phyloP scores from a whole-genome alignment of 30 jellyfish, hydroid and myxozoan genomes.

The Hydra vulgaris region DNA sequence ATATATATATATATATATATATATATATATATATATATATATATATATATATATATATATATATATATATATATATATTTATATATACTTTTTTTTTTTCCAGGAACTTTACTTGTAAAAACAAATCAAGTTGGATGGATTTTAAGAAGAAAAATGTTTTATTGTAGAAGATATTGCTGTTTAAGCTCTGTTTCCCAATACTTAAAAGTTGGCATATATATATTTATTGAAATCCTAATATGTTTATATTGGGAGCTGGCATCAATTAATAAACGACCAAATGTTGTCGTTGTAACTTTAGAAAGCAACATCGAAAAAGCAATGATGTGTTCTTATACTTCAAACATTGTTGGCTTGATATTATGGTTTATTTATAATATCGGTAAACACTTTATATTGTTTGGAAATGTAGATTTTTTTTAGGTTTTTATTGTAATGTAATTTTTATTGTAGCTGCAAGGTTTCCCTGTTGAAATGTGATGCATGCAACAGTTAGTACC shows the following conservation, averaged over 20 bases:
- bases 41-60: too few species aligned
- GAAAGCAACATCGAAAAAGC: slow-evolving; percentile 3
- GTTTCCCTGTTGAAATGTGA: too few species aligned
- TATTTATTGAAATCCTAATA: slow-evolving; percentile 33
- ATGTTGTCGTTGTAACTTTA: neutral
- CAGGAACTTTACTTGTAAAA: slow-evolving; percentile 67
- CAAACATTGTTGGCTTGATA: slow-evolving; percentile 41
- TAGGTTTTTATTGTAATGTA: too few species aligned
- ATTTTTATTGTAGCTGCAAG: too few species aligned
- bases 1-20: too few species aligned
- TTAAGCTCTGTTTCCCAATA: slow-evolving; percentile 43
- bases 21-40: too few species aligned
- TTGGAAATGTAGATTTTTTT: too few species aligned
- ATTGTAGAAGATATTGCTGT: slow-evolving; percentile 7
- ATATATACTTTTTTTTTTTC: neutral
- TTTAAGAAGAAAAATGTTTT: slow-evolving; percentile 35
- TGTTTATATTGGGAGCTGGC: slow-evolving; percentile 51
- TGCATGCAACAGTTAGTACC: too few species aligned
- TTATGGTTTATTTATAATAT: slow-evolving; percentile 68
- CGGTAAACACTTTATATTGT: too few species aligned
- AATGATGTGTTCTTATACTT: slow-evolving; percentile 18
- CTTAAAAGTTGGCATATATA: slow-evolving; percentile 18
- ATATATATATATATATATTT: too few species aligned
- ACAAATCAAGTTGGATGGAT: slow-evolving; percentile 65
- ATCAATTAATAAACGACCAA: neutral